These are phyloP conservation scores for Cirrhinus mrigala DNA, from an alignment of 2,797 vertebrate species.

Conservation along the genomic window DNA sequence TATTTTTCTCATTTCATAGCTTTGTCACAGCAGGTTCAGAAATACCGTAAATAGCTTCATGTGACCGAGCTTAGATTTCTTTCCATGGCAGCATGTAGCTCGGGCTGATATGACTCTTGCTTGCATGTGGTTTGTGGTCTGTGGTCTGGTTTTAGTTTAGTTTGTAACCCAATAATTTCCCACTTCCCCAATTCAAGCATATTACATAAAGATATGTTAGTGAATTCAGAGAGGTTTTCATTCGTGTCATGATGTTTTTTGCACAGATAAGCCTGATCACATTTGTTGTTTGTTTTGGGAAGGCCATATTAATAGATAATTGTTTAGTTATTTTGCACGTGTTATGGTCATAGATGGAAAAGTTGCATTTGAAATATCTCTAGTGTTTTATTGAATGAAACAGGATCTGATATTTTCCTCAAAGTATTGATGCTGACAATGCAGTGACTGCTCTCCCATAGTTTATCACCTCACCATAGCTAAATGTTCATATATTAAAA, in stretches of 20 bases:
- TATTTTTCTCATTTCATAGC: not conserved
- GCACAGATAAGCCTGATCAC: not conserved
- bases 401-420: not conserved
- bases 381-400: not conserved
- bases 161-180: slow-evolving; percentile 24
- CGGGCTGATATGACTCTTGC: not conserved
- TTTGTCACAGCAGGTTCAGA: slow-evolving; percentile 16
- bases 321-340: not conserved
- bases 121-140: slow-evolving; percentile 40
- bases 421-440: not conserved
- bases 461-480: not conserved
- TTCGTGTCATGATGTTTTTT: not conserved
- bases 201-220: slow-evolving; percentile 17
- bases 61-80: slow-evolving; percentile 9
- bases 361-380: not conserved
- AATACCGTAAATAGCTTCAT: slow-evolving; percentile 14
- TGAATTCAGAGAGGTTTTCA: not conserved
- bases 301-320: not conserved
- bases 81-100: slow-evolving; percentile 9
- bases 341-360: not conserved
- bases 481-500: not conserved
- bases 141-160: slow-evolving; percentile 27
- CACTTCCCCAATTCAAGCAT: slow-evolving; percentile 21
- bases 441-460: not conserved
- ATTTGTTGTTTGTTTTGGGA: not conserved